Conservation (phyloP, 2,888 invertebrate genomes). For the Gasteruption jaculator region DNA sequence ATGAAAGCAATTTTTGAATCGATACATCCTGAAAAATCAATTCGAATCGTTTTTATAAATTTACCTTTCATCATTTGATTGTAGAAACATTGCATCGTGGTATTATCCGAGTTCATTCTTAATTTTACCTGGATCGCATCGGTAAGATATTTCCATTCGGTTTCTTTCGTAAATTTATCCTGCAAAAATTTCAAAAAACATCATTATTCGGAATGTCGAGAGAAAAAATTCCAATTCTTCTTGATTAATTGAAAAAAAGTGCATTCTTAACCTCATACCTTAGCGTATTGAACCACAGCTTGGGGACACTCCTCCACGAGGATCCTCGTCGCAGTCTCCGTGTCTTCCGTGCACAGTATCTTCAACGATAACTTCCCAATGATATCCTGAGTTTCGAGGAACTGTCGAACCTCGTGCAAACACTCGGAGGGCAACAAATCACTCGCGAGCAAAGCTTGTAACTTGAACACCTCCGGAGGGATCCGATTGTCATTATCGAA, state of each 20-base stretch:
- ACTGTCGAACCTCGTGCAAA: slow-evolving; percentile 60
- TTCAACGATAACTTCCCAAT: slow-evolving; percentile 56
- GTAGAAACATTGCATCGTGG: slow-evolving; percentile 34
- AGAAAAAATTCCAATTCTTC: background rate
- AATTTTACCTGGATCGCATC: slow-evolving; percentile 42
- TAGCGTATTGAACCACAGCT: slow-evolving; percentile 62
- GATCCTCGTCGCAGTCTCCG: slow-evolving; percentile 54
- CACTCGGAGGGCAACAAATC: slow-evolving; percentile 56
- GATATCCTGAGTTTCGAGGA: slow-evolving; percentile 56
- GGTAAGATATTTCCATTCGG: slow-evolving; percentile 47
- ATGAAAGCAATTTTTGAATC: no score
- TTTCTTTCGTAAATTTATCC: slow-evolving; percentile 45
- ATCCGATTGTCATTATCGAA: slow-evolving; percentile 25
- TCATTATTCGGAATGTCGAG: background rate
- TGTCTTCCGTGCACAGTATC: slow-evolving; percentile 53
- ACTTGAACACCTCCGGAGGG: slow-evolving; percentile 38
- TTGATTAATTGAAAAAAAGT: slow-evolving; percentile 5
- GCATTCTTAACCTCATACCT: slow-evolving; percentile 50
- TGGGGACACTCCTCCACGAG: slow-evolving; percentile 61
- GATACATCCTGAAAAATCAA: background rate
- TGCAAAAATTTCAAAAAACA: slow-evolving; percentile 20
- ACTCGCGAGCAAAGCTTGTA: slow-evolving; percentile 60
- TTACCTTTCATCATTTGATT: slow-evolving; percentile 44
- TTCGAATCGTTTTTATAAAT: background rate
- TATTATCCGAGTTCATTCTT: slow-evolving; percentile 29